These are phyloP conservation scores for Muntiacus reevesi DNA, from an alignment of 2,113 vertebrate genomes.

Conservation along the genomic window DNA sequence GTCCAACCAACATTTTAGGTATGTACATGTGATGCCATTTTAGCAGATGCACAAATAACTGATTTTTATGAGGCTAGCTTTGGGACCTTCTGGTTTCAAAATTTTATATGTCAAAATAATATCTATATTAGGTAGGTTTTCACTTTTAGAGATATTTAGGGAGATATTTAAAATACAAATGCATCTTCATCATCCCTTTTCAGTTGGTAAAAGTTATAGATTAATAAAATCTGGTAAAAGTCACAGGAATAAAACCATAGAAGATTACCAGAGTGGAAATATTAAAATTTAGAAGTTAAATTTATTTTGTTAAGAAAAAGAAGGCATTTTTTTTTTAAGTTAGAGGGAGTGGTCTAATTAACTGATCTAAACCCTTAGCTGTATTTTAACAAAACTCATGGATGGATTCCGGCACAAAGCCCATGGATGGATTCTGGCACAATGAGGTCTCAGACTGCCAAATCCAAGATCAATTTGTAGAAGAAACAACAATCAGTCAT, in stretches of 20 bases:
- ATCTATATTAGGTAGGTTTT: background rate
- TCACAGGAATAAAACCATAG: background rate
- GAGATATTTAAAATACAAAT: background rate
- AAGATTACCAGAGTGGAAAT: background rate
- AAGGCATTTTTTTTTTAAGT: background rate
- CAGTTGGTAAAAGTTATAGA: background rate
- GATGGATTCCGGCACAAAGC: constrained; percentile 60
- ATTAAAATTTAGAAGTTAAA: background rate
- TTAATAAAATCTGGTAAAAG: background rate
- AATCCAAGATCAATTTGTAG: constrained; percentile 67
- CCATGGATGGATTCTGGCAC: constrained; percentile 60
- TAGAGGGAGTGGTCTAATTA: constrained; percentile 50
- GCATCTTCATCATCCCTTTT: background rate
- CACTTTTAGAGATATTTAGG: background rate
- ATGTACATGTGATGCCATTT: background rate
- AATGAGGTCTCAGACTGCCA: constrained; percentile 58
- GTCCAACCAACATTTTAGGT: background rate
- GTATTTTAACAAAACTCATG: constrained; percentile 52
- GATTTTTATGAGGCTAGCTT: background rate
- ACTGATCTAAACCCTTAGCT: background rate
- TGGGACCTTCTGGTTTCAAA: background rate
- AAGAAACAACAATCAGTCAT: constrained; percentile 76
- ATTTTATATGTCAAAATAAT: background rate
- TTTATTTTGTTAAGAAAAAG: background rate
- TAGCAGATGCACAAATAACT: background rate